These are phyloP conservation scores for Bungarus multicinctus DNA, from an alignment of 2,113 vertebrate genomes.

Conservation along the genomic window DNA sequence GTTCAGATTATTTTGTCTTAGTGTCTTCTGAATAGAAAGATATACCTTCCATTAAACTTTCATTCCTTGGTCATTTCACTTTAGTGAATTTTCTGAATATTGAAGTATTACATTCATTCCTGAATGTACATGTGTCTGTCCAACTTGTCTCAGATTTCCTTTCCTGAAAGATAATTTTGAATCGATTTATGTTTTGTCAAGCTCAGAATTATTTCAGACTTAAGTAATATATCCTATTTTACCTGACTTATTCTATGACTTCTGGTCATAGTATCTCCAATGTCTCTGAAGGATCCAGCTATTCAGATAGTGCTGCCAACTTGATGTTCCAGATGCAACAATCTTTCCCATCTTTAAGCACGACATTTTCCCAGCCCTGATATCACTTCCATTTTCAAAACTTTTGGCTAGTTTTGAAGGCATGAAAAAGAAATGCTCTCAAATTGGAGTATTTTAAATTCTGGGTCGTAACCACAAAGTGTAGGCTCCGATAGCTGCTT, in stretches of 20 bases:
- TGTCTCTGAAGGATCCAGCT: neutral
- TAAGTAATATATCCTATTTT: neutral
- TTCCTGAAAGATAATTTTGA: neutral
- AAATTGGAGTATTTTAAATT: neutral
- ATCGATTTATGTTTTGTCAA: neutral
- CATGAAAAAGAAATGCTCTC: neutral
- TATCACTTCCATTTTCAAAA: neutral
- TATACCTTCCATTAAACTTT: neutral
- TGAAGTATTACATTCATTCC: neutral
- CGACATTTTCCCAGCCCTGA: neutral
- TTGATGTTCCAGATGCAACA: neutral
- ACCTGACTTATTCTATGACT: neutral
- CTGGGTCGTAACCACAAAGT: neutral
- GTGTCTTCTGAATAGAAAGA: neutral
- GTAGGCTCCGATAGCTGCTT: neutral
- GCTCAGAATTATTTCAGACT: neutral
- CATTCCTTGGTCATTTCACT: neutral
- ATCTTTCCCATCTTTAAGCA: neutral
- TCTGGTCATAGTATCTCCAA: neutral
- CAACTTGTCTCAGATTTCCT: neutral
- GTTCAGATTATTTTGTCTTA: neutral
- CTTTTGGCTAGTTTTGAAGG: neutral
- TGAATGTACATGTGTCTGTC: neutral
- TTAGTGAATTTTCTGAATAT: neutral
- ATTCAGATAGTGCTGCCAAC: neutral